Base-by-base conservation (phyloP, 2,113 vertebrate genomes). In the Gracilinanus agilis region DNA sequence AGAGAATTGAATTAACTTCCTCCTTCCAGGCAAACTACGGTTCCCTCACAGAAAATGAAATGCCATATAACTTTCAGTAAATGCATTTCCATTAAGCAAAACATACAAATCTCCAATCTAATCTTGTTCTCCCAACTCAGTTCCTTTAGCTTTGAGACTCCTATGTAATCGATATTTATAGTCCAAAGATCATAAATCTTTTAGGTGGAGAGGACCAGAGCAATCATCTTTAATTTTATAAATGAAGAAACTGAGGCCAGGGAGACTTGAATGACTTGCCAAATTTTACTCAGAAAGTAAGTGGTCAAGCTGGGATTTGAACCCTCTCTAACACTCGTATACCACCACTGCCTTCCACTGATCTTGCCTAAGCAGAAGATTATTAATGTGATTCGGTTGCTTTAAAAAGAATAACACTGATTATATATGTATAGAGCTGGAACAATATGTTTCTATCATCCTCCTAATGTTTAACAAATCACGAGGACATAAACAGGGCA, bases 401-500 rank as follows among this genome's bases (percentile, higher is more conserved):
- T 83, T 83, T 40, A 40, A 67, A 83, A 83, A 34, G n/a, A 83
- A 40, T 83, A 83, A 40, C n/a, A 83, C n/a, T 83, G 67, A 83
- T 25, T 23, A 40, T 40, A n/a, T n/a, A 83, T 40, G 16, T 75
- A n/a, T 75, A 75, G 61, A 34, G 40, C 67, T 40, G 67, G 16
- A 75, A 75, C 9, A 94, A 91, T 34, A 53, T 0, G 93, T 96
- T 91, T 21, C 27, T 12, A 94, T 89, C 58, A 94, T 24, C 94
- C 67, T 58, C 55, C 24, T 53, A 93, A 83, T 90, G 53, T 90
- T 83, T 96, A 55, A 89, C 88, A 94, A 93, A 25, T 16, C 49
- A 67, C 16, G 25, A 91, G 90, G 88, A 54, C 1, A n/a, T 94
- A 95, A 94, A 93, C 34, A 75, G 29, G n/a, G 61, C 90, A 83